These are phyloP conservation scores for Oxytorus armatus DNA, from an alignment of 2,888 invertebrate genomes.

Conservation along the genomic window DNA sequence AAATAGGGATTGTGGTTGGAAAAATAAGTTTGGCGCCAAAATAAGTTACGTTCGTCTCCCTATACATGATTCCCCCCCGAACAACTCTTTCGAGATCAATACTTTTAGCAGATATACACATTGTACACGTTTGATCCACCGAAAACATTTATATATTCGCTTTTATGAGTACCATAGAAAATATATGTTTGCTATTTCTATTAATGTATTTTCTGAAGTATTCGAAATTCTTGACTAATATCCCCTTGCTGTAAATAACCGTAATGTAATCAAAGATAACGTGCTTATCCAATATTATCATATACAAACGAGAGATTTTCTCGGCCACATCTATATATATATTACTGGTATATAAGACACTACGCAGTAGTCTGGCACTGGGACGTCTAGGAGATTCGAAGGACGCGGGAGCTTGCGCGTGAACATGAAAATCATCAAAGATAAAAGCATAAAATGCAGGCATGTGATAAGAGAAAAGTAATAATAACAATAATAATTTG, in stretches of 20 bases:
- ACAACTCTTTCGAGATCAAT: slow-evolving; percentile 1
- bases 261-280: background rate
- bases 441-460: background rate
- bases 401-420: background rate
- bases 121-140: too few relatives aligned
- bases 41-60: too few relatives aligned
- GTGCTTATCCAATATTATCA: background rate
- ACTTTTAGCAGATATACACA: too few relatives aligned
- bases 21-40: too few relatives aligned
- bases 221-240: background rate
- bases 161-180: too few relatives aligned
- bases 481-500: background rate
- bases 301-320: background rate
- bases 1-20: too few relatives aligned
- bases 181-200: too few relatives aligned
- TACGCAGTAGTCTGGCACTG: background rate
- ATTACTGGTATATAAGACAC: background rate
- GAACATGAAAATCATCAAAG: slow-evolving; percentile 6
- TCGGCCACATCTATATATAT: background rate
- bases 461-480: background rate
- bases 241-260: slow-evolving; percentile 6
- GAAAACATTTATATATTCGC: too few relatives aligned
- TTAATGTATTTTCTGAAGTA: background rate
- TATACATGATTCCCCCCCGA: too few relatives aligned
- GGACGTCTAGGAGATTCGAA: background rate